phyloP scores from a whole-genome alignment of 2,113 vertebrate species.

The Myotis yumanensis region DNA sequence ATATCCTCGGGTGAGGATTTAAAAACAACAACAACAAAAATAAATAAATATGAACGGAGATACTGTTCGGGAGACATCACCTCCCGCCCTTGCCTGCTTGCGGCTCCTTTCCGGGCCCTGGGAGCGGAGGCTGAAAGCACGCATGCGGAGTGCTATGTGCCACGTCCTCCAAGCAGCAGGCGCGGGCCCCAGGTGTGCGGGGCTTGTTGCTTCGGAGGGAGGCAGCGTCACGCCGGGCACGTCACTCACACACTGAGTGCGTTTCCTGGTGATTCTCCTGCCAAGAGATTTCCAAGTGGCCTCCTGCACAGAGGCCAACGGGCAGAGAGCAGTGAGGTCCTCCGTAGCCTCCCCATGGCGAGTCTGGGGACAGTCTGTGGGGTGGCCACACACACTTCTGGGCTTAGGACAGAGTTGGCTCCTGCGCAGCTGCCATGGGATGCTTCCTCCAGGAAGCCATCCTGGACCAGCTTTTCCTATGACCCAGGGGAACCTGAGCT shows the following conservation, averaged over 20 bases:
- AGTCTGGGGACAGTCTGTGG: background rate
- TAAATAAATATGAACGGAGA: background rate
- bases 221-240: too few species aligned
- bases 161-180: fast-evolving
- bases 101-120: background rate
- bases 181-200: fast-evolving
- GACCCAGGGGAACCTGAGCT: background rate
- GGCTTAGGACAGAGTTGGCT: background rate
- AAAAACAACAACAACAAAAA: too few species aligned
- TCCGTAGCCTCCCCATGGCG: fast-evolving
- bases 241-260: background rate
- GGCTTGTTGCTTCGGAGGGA: background rate
- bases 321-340: background rate
- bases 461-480: background rate
- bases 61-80: fast-evolving
- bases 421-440: background rate
- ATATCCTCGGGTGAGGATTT: too few species aligned
- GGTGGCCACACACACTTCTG: background rate
- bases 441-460: background rate
- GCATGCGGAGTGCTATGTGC: fast-evolving
- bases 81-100: background rate
- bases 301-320: fast-evolving
- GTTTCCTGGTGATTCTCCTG: background rate
- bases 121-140: too few species aligned
- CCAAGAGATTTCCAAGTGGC: background rate